Evolutionary conservation across 2,113 vertebrate species (phyloP).

Genomic region (Gymnarchus niloticus): DNA sequence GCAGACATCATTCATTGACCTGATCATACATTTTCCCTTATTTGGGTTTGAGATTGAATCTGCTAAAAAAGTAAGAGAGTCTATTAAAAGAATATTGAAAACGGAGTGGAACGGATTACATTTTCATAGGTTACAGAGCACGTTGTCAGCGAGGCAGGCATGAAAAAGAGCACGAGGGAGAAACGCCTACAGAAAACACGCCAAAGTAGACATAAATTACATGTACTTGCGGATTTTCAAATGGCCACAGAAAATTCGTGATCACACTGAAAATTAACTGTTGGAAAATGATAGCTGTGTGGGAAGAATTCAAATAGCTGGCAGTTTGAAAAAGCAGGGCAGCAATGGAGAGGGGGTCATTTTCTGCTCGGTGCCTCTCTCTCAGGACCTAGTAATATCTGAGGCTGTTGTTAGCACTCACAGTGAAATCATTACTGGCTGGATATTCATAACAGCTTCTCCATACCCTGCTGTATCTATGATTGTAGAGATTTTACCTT

Average conservation of each 20-base stretch:
- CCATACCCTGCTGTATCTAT: not conserved
- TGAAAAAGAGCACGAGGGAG: not conserved
- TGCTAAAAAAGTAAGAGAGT: not conserved
- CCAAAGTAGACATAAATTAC: not conserved
- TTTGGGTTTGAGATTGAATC: not conserved
- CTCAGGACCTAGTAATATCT: not conserved
- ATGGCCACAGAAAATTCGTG: not conserved
- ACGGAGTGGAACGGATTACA: not conserved
- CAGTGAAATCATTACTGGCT: not conserved
- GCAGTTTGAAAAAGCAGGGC: not conserved
- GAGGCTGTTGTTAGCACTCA: not conserved
- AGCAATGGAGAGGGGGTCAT: not conserved
- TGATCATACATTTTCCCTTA: not conserved
- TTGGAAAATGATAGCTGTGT: not conserved
- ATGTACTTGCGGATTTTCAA: not conserved
- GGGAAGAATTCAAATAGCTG: not conserved
- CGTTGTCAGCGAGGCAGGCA: not conserved
- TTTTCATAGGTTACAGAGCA: not conserved
- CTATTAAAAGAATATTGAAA: not conserved
- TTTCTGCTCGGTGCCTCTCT: not conserved
- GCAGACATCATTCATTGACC: not conserved
- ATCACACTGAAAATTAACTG: not conserved
- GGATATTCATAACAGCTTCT: not conserved
- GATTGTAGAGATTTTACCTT: not conserved
- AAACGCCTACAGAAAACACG: not conserved